A percentile compares a stretch with the other conserved stretches of the same genome.
These are phyloP conservation scores for Zosterops lateralis DNA, from an alignment of 2,113 vertebrate genomes.

Conservation along the genomic window DNA sequence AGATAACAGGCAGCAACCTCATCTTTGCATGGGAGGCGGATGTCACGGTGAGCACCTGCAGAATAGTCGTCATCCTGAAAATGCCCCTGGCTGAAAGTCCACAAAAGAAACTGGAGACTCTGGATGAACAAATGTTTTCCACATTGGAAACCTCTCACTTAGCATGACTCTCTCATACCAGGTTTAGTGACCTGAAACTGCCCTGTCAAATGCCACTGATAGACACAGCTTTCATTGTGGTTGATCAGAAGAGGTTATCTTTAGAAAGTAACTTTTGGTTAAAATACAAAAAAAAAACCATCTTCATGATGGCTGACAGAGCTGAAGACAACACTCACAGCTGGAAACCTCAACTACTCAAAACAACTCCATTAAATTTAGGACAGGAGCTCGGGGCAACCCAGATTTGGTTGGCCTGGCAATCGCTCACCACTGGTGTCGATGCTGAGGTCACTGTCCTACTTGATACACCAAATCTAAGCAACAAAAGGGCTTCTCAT, in stretches of 20 bases:
- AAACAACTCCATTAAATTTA: background rate
- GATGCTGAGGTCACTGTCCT: background rate
- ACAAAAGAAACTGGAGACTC: background rate
- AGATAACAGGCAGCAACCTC: constrained; percentile 13
- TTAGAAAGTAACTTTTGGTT: background rate
- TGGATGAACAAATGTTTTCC: background rate
- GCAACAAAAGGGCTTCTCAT: constrained; percentile 13
- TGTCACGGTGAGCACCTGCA: background rate
- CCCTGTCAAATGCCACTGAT: background rate
- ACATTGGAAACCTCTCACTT: background rate
- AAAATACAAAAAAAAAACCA: background rate
- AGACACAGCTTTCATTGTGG: background rate
- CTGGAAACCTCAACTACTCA: background rate
- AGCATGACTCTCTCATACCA: background rate
- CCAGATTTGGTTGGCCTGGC: background rate
- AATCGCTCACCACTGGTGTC: rapidly evolving
- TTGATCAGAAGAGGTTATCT: background rate
- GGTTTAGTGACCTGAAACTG: background rate
- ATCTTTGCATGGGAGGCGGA: background rate
- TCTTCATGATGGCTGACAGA: background rate
- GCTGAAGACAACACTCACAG: background rate
- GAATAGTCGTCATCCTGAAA: background rate
- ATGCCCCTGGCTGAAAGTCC: background rate
- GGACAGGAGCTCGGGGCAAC: background rate
- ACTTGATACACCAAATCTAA: background rate